Evolutionary conservation across 1,140 invertebrate species (phyloP).

Genomic region (Rhopalosiphum maidis): DNA sequence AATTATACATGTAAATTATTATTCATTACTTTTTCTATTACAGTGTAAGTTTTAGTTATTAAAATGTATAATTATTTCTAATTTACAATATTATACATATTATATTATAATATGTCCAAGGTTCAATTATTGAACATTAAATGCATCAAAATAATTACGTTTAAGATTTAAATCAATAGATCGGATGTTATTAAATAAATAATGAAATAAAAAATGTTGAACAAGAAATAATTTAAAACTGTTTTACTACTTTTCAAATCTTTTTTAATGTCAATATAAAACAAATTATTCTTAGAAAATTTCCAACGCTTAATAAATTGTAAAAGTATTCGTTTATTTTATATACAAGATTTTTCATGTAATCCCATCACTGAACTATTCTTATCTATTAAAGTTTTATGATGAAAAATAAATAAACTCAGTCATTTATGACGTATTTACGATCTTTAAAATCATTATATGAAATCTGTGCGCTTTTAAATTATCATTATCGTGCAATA

Average conservation of each 20-base stretch:
- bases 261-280: background rate
- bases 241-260: background rate
- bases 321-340: background rate
- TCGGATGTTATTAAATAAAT: too few relatives aligned
- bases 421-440: background rate
- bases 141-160: too few relatives aligned
- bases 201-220: too few relatives aligned
- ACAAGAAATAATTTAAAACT: background rate
- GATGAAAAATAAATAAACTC: background rate
- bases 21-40: too few relatives aligned
- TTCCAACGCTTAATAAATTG: background rate
- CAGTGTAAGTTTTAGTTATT: too few relatives aligned
- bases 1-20: too few relatives aligned
- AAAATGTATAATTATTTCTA: too few relatives aligned
- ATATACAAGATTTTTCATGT: background rate
- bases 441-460: background rate
- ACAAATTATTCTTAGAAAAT: background rate
- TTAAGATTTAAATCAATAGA: too few relatives aligned
- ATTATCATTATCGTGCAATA: background rate
- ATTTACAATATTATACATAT: too few relatives aligned
- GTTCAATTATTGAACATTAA: too few relatives aligned
- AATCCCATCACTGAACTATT: background rate
- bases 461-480: background rate
- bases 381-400: background rate
- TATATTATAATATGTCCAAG: too few relatives aligned